Evolutionary conservation across 92 coral and sea anemone genomes (phyloP).

Genomic region (Heteractis magnifica): DNA sequence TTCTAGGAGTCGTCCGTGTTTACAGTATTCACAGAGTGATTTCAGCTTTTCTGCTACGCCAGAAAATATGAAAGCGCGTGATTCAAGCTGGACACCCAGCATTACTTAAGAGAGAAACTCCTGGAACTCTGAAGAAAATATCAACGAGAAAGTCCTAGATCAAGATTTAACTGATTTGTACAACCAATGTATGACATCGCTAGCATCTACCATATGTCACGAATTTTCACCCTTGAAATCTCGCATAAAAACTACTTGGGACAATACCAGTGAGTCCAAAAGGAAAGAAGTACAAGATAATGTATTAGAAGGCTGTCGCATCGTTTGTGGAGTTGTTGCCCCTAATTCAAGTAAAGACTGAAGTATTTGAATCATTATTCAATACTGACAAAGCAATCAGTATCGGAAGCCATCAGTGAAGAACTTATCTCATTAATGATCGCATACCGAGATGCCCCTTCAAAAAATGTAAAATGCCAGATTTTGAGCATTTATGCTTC

Average conservation of each 20-base stretch:
- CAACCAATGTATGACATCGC: conserved; percentile 30
- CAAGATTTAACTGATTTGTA: background rate
- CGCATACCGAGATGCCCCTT: conserved; percentile 30
- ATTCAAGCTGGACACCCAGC: too few relatives aligned
- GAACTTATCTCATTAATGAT: conserved; percentile 10
- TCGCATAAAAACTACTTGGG: conserved; percentile 21
- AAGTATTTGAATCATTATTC: conserved; percentile 4
- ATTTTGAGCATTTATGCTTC: conserved; percentile 29
- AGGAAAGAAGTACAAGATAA: background rate
- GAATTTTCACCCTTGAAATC: background rate
- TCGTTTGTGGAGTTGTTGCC: conserved; percentile 14
- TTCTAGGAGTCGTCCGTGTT: too few relatives aligned
- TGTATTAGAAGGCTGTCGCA: background rate
- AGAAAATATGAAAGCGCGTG: too few relatives aligned
- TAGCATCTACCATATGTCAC: conserved; percentile 3
- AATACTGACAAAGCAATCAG: background rate
- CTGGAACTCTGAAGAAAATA: too few relatives aligned
- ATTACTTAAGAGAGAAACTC: too few relatives aligned
- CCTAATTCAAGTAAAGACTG: conserved; percentile 35
- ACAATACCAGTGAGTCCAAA: background rate
- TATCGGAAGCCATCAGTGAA: background rate
- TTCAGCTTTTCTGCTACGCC: too few relatives aligned
- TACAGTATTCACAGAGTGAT: too few relatives aligned
- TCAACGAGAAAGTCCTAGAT: background rate
- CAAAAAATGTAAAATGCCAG: conserved; percentile 26